Evolutionary conservation across 2,113 vertebrate genomes (phyloP).

Genomic region (Tamias sibiricus): DNA sequence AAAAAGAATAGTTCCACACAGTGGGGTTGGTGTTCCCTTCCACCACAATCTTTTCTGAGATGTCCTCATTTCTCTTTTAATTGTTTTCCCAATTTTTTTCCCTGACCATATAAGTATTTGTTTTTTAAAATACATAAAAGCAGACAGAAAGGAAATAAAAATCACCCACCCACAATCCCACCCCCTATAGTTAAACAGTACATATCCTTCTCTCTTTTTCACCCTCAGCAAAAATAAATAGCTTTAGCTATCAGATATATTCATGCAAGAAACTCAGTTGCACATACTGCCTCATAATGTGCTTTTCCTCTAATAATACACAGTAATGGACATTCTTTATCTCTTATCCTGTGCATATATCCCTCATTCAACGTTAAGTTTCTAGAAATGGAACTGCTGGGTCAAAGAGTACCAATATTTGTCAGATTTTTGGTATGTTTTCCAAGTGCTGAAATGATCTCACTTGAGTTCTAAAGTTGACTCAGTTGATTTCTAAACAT

Average conservation of each 20-base stretch:
- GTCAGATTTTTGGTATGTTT: conserved; percentile 47
- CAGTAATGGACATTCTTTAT: not conserved
- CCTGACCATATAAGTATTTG: conserved; percentile 12
- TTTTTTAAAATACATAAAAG: conserved; percentile 50
- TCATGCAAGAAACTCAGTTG: not conserved
- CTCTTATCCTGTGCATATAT: not conserved
- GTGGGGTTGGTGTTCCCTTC: conserved; percentile 58
- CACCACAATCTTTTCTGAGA: conserved; percentile 51
- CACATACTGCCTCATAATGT: too few species aligned
- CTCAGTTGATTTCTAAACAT: conserved; percentile 50
- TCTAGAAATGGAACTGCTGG: conserved; percentile 48
- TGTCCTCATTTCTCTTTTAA: conserved; percentile 64
- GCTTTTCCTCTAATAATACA: not conserved
- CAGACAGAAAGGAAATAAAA: conserved; percentile 49
- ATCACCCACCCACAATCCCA: not conserved
- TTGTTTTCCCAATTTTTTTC: conserved; percentile 2
- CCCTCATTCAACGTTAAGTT: conserved; percentile 37
- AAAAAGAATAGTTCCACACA: conserved; percentile 77
- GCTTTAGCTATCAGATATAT: not conserved
- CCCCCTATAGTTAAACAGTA: not conserved
- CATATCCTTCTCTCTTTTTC: not conserved
- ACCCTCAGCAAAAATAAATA: not conserved
- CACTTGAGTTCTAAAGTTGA: too few species aligned
- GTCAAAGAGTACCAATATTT: conserved; percentile 36
- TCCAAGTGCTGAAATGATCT: conserved; percentile 49